A percentile compares a stretch with the other conserved stretches of the same genome.
Conservation (phyloP, 2,888 invertebrate genomes). For the Apocheima hispidaria region DNA sequence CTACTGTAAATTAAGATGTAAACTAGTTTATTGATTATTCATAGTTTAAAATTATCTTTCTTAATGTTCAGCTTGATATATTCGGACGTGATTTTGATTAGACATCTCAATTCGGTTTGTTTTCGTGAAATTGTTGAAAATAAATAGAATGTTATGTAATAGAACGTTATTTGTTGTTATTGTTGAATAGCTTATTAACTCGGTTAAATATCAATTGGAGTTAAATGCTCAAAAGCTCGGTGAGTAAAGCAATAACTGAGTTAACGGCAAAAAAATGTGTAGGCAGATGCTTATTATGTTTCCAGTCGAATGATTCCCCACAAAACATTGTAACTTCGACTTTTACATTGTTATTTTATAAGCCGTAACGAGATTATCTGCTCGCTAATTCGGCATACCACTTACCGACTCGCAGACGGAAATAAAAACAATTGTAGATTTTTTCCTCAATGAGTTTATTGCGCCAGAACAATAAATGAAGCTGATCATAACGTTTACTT, state of each 20-base stretch:
- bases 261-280: constrained; percentile 50
- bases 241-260: constrained; percentile 45
- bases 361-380: constrained; percentile 61
- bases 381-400: constrained; percentile 59
- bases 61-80: constrained; percentile 48
- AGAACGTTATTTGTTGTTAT: too few species aligned
- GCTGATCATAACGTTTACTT: constrained; percentile 86
- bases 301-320: constrained; percentile 58
- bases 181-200: constrained; percentile 39
- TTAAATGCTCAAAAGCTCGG: constrained; percentile 43
- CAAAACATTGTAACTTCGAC: constrained; percentile 50
- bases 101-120: constrained; percentile 34
- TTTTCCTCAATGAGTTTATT: constrained; percentile 84
- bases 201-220: constrained; percentile 44
- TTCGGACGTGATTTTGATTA: constrained; percentile 39
- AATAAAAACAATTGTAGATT: constrained; percentile 78
- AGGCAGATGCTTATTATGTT: constrained; percentile 51
- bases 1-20: constrained; percentile 56
- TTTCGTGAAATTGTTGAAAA: constrained; percentile 43
- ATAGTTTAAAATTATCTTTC: constrained; percentile 53
- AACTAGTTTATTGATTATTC: constrained; percentile 64
- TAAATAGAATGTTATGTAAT: constrained; percentile 43
- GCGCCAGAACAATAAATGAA: constrained; percentile 86
- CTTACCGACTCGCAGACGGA: constrained; percentile 55
- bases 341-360: constrained; percentile 55